A percentile compares a stretch with the other conserved stretches of the same genome.
Conservation (phyloP, 2,797 vertebrate genomes). For the Microtus californicus region DNA sequence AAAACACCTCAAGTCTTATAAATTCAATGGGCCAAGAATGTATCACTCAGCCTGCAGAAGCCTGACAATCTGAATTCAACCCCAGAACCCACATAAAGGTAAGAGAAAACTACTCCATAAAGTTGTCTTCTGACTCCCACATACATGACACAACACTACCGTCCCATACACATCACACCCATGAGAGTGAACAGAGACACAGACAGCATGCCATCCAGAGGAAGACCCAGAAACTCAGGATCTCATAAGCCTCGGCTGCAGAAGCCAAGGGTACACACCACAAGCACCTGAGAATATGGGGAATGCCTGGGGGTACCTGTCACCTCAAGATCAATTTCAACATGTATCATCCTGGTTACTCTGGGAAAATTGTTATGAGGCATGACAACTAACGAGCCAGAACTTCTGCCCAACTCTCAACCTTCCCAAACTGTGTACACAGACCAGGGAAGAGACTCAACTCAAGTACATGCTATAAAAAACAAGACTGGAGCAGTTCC, state of each 20-base stretch:
- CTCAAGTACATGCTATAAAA: too few relatives aligned
- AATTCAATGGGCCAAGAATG: not conserved
- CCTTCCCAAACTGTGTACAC: not conserved
- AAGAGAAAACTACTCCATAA: not conserved
- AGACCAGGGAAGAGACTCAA: not conserved
- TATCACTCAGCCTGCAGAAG: not conserved
- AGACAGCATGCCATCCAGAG: not conserved
- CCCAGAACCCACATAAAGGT: not conserved
- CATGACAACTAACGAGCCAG: not conserved
- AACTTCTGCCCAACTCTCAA: not conserved
- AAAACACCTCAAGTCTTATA: slow-evolving; percentile 1
- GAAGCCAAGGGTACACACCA: not conserved
- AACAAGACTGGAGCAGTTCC: not conserved
- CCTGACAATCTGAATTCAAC: not conserved
- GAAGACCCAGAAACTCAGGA: too few relatives aligned
- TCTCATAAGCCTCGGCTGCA: not conserved
- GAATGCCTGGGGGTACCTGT: too few relatives aligned
- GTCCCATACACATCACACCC: not conserved
- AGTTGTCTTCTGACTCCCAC: not conserved
- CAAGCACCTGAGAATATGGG: not conserved
- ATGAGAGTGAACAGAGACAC: not conserved
- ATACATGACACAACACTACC: rapidly evolving
- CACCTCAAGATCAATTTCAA: not conserved
- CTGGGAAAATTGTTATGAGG: not conserved
- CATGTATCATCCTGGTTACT: too few relatives aligned